phyloP scores from a whole-genome alignment of 2,797 vertebrate species.

The Rhinophrynus dorsalis region DNA sequence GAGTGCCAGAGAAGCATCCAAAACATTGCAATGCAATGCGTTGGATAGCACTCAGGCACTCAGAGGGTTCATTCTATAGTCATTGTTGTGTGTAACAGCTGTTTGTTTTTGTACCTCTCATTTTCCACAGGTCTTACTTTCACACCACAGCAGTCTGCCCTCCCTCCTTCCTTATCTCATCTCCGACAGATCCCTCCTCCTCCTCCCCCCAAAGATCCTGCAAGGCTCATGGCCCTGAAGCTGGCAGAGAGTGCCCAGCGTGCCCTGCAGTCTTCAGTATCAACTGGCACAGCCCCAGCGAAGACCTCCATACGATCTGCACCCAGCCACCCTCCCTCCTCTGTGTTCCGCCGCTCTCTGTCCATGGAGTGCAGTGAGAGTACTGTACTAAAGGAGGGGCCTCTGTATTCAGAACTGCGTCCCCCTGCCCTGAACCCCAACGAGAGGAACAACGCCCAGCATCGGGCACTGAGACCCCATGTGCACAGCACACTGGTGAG shows the following conservation, averaged over 20 bases:
- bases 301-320: slow-evolving; percentile 25
- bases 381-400: slow-evolving; percentile 55
- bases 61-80: too few species aligned
- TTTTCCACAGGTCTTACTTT: slow-evolving; percentile 50
- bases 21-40: too few species aligned
- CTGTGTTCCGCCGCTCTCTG: slow-evolving; percentile 63
- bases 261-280: slow-evolving; percentile 63
- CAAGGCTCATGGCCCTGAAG: slow-evolving; percentile 76
- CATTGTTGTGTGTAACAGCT: too few species aligned
- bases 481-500: slow-evolving; percentile 40
- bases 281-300: slow-evolving; percentile 56
- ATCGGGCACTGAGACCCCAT: slow-evolving; percentile 20
- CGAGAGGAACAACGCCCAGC: slow-evolving; percentile 9
- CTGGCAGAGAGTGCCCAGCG: slow-evolving; percentile 77
- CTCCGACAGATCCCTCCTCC: slow-evolving; percentile 69
- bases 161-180: slow-evolving; percentile 55
- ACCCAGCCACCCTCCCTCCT: slow-evolving; percentile 36
- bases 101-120: not conserved
- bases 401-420: slow-evolving; percentile 66
- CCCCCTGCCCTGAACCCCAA: not conserved
- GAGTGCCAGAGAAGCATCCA: too few species aligned
- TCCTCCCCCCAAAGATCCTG: slow-evolving; percentile 78
- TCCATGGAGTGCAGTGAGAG: slow-evolving; percentile 68
- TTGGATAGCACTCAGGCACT: too few species aligned
- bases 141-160: slow-evolving; percentile 56